These are phyloP conservation scores for Nineta flava DNA, from an alignment of 2,888 invertebrate genomes.

Conservation along the genomic window DNA sequence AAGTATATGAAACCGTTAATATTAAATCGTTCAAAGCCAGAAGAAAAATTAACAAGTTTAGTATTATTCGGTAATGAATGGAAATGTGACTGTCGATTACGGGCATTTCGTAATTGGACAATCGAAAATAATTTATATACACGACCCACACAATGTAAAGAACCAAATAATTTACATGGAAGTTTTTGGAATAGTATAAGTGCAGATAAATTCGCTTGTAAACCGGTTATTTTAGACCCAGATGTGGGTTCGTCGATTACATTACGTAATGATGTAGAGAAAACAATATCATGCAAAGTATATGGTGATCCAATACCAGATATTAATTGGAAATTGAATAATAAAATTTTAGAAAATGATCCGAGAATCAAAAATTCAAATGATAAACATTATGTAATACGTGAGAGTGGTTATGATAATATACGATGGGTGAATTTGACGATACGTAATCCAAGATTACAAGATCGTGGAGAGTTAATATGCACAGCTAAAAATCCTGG, in stretches of 20 bases:
- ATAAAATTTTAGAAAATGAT: conserved; percentile 38
- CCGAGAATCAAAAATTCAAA: conserved; percentile 28
- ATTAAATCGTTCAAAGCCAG: conserved; percentile 7
- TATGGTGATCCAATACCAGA: conserved; percentile 61
- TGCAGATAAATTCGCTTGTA: conserved; percentile 66
- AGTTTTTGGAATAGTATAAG: conserved; percentile 57
- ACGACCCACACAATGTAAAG: conserved; percentile 53
- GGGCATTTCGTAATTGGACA: conserved; percentile 62
- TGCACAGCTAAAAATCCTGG: conserved; percentile 73
- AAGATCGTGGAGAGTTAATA: conserved; percentile 35
- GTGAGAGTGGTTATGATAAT: conserved; percentile 27
- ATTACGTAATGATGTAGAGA: conserved; percentile 40
- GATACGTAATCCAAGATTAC: conserved; percentile 29
- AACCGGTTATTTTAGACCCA: conserved; percentile 56
- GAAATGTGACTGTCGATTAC: conserved; percentile 75
- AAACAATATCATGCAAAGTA: conserved; percentile 58
- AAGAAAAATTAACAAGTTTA: conserved; percentile 49
- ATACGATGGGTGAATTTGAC: conserved; percentile 44
- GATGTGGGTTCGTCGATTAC: conserved; percentile 37
- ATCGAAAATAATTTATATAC: conserved; percentile 58
- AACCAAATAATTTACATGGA: conserved; percentile 49
- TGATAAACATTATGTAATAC: conserved; percentile 32
- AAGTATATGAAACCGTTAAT: conserved; percentile 36
- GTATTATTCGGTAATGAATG: conserved; percentile 70
- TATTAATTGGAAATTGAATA: conserved; percentile 57